Base-by-base conservation (phyloP, 2,888 invertebrate species). In the Orthosia cruda region DNA sequence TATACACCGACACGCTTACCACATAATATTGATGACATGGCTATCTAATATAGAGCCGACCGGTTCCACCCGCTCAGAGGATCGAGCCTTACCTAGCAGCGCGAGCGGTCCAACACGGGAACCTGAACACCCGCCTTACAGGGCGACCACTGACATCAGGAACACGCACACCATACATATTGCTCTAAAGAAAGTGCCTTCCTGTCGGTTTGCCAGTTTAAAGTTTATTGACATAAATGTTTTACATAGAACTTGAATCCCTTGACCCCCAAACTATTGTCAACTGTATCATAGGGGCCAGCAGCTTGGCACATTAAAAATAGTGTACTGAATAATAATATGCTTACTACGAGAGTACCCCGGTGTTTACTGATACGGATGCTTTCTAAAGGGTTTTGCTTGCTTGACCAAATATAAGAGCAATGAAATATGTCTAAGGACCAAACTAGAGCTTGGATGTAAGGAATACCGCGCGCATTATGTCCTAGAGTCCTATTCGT, bases 21-120 rank as follows among this genome's bases (percentile, higher is more conserved):
- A 54, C 20, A 23, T 16, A 49, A 72, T 47, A 52, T 18, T 32
- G 75, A 54, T 61, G 75, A 32, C 20, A 40, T n/a, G 18, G 4
- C 15, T 45, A 20, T 20, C 15, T 58, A 11, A 32, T 55, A 18
- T 32, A 15, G 26, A 32, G 18, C 47, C 16, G 73, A n/a, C 54
- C 73, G 54, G 63, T 73, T 45, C 32, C 52, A 54, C 45, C 45
- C 15, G 18, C 45, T 59, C 50, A 32, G 62, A 2, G 52, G 52
- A 15, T 18, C 23, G 32, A 47, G 23, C 54, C 63, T 54, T 45
- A 32, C 32, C 54, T 63, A 59, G 45, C 20, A 15, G 50, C 12
- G 74, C 16, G 18, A 15, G 50, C 12, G 74, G 16, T 20, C 59
- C 18, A 45, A 26, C 52, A 59, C 20, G 50, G 58, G 15, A 26